Percentiles rank a stretch among this genome's conserved stretches.
phyloP scores from a whole-genome alignment of 1,140 invertebrate species.

The Procambarus clarkii region DNA sequence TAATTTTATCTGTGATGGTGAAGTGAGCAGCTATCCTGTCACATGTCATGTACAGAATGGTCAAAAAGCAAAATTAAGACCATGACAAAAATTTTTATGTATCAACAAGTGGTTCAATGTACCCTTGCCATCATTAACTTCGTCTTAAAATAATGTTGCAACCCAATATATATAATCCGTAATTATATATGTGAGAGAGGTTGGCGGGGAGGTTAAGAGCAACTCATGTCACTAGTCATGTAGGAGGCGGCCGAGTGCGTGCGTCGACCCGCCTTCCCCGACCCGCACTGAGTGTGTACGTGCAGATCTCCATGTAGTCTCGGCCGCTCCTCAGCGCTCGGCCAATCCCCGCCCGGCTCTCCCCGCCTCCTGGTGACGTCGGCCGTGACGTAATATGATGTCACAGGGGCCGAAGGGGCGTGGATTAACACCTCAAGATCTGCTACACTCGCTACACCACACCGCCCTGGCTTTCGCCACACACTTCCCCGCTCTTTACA shows the following conservation, averaged over 20 bases:
- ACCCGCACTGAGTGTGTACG: constrained; percentile 30
- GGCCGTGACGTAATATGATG: not conserved
- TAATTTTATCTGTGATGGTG: no score
- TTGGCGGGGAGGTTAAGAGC: not conserved
- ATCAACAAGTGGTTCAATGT: no score
- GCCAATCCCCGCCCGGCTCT: constrained; percentile 28
- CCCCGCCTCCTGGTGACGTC: not conserved
- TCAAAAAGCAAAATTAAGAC: no score
- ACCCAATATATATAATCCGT: no score
- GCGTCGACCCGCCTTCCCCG: not conserved
- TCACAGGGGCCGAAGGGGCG: not conserved
- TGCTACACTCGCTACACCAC: not conserved
- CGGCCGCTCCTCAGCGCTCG: not conserved
- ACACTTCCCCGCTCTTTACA: not conserved
- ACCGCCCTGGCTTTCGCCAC: not conserved
- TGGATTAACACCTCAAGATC: not conserved
- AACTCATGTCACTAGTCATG: not conserved
- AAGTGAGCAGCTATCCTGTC: no score
- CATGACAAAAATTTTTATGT: no score
- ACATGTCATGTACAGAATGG: no score
- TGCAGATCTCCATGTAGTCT: constrained; percentile 21
- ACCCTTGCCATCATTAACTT: no score
- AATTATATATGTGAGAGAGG: no score
- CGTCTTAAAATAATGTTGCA: no score
- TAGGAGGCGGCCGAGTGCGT: not conserved